These are phyloP conservation scores for Hypena proboscidalis DNA, from an alignment of 2,888 invertebrate species.

Conservation along the genomic window DNA sequence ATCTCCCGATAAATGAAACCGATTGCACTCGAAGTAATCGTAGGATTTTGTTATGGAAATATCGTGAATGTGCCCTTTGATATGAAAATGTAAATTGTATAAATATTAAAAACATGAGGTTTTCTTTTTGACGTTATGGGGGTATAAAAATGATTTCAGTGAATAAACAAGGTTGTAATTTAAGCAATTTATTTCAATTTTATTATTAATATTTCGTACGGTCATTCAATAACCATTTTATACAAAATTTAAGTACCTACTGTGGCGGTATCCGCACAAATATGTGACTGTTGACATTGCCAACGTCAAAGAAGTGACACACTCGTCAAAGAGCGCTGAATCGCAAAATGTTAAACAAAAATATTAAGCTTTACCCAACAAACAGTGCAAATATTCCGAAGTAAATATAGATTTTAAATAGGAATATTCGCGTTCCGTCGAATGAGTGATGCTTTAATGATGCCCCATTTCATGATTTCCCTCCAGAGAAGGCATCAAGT, in stretches of 20 bases:
- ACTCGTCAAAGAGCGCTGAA: too few species aligned
- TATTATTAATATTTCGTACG: too few species aligned
- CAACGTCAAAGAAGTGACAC: background rate
- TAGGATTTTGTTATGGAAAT: conserved; percentile 1
- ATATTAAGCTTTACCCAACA: too few species aligned
- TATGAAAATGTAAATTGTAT: conserved; percentile 4
- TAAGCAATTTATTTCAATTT: too few species aligned
- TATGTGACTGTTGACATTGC: background rate
- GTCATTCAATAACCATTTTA: too few species aligned
- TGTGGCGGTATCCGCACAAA: too few species aligned
- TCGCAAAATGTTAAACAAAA: too few species aligned
- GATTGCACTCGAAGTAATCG: conserved; percentile 5
- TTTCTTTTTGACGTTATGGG: conserved; percentile 3
- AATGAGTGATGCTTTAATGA: conserved; percentile 67
- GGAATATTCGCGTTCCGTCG: conserved; percentile 54
- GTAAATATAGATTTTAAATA: conserved; percentile 42
- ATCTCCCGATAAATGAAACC: conserved; percentile 7
- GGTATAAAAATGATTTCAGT: conserved; percentile 1
- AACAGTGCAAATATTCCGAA: too few species aligned
- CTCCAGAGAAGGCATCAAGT: conserved; percentile 77
- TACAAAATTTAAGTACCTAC: too few species aligned
- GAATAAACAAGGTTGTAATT: conserved; percentile 1
- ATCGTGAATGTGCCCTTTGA: conserved; percentile 1
- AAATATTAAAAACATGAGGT: conserved; percentile 5
- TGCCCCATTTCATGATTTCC: conserved; percentile 76